Evolutionary conservation across 2,113 vertebrate species (phyloP).

Genomic region (Enhydra lutris): DNA sequence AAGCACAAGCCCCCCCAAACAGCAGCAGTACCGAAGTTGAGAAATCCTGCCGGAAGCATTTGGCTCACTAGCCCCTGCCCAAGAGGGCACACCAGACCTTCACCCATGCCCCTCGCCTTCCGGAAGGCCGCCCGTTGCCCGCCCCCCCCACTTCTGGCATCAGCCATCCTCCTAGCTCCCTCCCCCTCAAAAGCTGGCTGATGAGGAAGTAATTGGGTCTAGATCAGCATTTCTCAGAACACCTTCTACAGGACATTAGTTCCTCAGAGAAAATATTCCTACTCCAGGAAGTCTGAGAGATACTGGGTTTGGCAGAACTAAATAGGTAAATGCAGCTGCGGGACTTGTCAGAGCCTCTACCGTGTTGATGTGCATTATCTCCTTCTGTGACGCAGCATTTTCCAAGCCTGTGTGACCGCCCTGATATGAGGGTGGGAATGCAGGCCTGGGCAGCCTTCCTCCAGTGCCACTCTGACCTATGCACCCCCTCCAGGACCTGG

Average conservation of each 20-base stretch:
- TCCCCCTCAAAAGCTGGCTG: fast-evolving
- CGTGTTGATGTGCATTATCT: fast-evolving
- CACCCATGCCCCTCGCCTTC: neutral
- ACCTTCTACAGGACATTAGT: neutral
- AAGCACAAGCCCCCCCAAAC: fast-evolving
- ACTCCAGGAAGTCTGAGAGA: neutral
- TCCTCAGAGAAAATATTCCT: neutral
- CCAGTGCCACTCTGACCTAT: neutral
- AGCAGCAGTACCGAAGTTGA: neutral
- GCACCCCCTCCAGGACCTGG: slow-evolving; percentile 79
- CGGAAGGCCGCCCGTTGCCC: neutral
- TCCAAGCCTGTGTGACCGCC: neutral
- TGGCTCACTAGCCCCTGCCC: neutral
- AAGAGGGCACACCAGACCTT: fast-evolving
- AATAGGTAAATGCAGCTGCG: neutral
- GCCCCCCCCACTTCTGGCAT: neutral
- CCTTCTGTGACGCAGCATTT: neutral
- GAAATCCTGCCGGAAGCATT: neutral
- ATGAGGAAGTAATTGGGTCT: neutral
- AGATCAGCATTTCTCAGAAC: neutral
- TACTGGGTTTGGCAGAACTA: neutral
- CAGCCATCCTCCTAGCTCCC: fast-evolving
- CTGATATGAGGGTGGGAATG: fast-evolving
- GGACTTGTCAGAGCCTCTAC: neutral
- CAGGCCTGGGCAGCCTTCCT: neutral